A percentile compares a stretch with the other conserved stretches of the same genome.
phyloP scores from a whole-genome alignment of 2,888 invertebrate species.

The Leptinotarsa rubiginosa region DNA sequence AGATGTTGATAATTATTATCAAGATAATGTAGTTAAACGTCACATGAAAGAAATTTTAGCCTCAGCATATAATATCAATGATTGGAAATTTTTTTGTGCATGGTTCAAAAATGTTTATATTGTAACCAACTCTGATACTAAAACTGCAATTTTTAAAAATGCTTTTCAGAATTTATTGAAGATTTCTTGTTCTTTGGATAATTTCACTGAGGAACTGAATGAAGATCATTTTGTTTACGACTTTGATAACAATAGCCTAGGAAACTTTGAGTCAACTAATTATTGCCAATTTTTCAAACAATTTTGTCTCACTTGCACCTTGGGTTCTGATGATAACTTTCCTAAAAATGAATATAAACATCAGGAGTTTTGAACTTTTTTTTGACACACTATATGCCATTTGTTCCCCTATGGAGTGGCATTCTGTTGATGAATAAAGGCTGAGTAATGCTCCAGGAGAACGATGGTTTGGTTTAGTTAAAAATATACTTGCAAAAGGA shows the following conservation, averaged over 20 bases:
- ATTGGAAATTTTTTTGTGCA: slow-evolving; percentile 16
- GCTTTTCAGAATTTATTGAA: slow-evolving; percentile 21
- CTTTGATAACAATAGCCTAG: not conserved
- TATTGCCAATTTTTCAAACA: slow-evolving; percentile 14
- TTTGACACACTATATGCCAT: too few species aligned
- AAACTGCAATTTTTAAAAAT: slow-evolving; percentile 7
- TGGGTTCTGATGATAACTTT: too few species aligned
- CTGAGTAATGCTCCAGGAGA: too few species aligned
- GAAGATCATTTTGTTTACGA: not conserved
- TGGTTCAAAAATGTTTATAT: slow-evolving; percentile 23
- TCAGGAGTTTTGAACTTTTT: too few species aligned
- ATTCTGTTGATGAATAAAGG: too few species aligned
- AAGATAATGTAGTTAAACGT: slow-evolving; percentile 8
- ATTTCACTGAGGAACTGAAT: not conserved
- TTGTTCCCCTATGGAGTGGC: too few species aligned
- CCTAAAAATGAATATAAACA: too few species aligned
- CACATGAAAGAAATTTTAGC: slow-evolving; percentile 26
- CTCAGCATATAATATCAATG: slow-evolving; percentile 22
- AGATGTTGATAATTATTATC: slow-evolving; percentile 23
- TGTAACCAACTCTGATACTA: slow-evolving; percentile 13
- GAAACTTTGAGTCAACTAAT: slow-evolving; percentile 5
- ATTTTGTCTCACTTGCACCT: not conserved
- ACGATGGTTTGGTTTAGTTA: too few species aligned
- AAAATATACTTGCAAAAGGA: too few species aligned
- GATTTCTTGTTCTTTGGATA: not conserved